A percentile compares a stretch with the other conserved stretches of the same genome.
Conservation (phyloP, 2,888 invertebrate species). For the Lochmaea crataegi region DNA sequence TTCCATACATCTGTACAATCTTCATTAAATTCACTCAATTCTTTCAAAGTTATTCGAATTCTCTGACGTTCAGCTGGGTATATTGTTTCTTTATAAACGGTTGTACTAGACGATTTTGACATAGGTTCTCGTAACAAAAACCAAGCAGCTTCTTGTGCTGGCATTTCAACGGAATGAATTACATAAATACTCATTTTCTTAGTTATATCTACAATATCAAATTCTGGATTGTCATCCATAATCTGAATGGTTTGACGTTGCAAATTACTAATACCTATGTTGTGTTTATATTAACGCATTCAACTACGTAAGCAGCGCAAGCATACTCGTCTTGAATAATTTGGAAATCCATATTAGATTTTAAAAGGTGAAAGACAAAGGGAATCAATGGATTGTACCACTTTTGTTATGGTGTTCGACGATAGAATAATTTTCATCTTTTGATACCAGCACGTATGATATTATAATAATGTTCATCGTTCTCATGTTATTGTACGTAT, state of each 20-base stretch:
- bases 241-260: constrained; percentile 1
- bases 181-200: constrained; percentile 15
- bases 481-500: constrained; percentile 36
- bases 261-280: too few species aligned
- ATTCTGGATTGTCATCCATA: constrained; percentile 13
- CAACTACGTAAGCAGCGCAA: too few species aligned
- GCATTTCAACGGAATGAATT: constrained; percentile 9
- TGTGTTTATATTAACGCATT: too few species aligned
- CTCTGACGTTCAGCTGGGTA: constrained; percentile 61
- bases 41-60: constrained; percentile 55
- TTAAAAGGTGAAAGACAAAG: neutral
- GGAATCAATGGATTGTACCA: neutral
- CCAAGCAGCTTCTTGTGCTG: constrained; percentile 56
- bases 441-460: constrained; percentile 44
- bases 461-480: constrained; percentile 50
- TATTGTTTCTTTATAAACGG: constrained; percentile 59
- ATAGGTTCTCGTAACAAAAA: constrained; percentile 63
- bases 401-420: neutral
- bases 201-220: constrained; percentile 12
- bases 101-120: constrained; percentile 55
- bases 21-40: constrained; percentile 55
- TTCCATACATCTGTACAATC: constrained; percentile 62
- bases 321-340: too few species aligned
- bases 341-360: neutral
- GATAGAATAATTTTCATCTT: neutral